phyloP scores from a whole-genome alignment of 2,797 vertebrate genomes.

The Calcarius lapponicus region DNA sequence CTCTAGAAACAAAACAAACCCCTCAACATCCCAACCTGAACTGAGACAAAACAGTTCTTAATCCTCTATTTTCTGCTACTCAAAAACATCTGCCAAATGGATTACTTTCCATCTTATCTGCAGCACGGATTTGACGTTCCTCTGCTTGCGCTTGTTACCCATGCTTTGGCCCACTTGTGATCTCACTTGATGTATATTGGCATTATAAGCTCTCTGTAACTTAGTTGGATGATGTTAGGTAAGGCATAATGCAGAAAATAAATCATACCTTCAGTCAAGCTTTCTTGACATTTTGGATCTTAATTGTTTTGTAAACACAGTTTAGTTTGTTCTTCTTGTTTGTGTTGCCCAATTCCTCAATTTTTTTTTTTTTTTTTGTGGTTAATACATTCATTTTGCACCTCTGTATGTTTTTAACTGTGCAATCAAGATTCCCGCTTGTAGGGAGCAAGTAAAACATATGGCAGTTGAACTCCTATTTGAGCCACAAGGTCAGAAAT shows the following conservation, averaged over 20 bases:
- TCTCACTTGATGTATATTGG: slow-evolving; percentile 4
- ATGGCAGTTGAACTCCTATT: neutral
- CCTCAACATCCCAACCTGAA: neutral
- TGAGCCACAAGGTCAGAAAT: neutral
- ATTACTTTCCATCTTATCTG: slow-evolving; percentile 36
- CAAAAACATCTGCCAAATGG: neutral
- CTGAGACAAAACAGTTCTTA: slow-evolving; percentile 18
- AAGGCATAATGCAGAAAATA: slow-evolving; percentile 29
- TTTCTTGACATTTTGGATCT: slow-evolving; percentile 8
- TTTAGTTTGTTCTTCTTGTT: neutral
- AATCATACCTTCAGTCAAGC: neutral
- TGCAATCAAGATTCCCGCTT: neutral
- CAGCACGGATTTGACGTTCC: slow-evolving; percentile 34
- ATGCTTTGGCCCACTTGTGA: slow-evolving; percentile 9
- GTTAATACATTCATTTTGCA: neutral
- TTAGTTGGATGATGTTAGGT: slow-evolving; percentile 2
- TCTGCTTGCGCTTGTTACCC: neutral
- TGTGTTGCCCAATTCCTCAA: neutral
- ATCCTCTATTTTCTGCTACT: neutral
- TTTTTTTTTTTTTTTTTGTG: neutral
- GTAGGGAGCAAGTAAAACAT: neutral
- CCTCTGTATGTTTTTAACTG: neutral
- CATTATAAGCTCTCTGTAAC: neutral
- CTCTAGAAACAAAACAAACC: neutral
- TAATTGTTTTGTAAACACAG: slow-evolving; percentile 34